These are phyloP conservation scores for Piscicola geometra DNA, from an alignment of 2,888 invertebrate species.

Conservation along the genomic window DNA sequence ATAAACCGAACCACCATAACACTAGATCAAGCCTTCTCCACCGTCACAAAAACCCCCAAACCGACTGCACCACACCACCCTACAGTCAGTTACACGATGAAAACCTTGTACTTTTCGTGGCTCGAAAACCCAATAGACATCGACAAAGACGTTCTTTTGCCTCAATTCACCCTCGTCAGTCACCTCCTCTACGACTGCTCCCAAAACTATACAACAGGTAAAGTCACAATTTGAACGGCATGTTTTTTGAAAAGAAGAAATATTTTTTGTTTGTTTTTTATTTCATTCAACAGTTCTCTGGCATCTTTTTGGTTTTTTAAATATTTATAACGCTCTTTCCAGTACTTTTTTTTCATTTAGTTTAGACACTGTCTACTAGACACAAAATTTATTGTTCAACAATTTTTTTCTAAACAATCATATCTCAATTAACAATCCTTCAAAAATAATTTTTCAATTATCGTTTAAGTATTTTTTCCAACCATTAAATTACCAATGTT, in stretches of 20 bases:
- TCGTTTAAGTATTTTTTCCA: too few species aligned
- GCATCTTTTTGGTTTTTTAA: too few species aligned
- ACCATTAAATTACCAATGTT: too few species aligned
- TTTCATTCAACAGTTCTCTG: too few species aligned
- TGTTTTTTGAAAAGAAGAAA: not conserved
- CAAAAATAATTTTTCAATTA: not conserved
- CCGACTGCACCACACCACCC: not conserved
- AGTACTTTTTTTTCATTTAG: too few species aligned
- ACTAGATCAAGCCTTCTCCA: too few species aligned
- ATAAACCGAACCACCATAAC: too few species aligned
- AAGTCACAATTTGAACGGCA: not conserved
- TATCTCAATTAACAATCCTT: too few species aligned
- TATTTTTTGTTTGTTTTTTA: not conserved
- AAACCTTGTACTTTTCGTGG: constrained; percentile 42
- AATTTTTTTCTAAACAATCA: too few species aligned
- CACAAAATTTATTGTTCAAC: too few species aligned
- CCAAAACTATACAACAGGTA: constrained; percentile 44
- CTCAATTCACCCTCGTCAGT: constrained; percentile 40
- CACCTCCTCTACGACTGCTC: constrained; percentile 44
- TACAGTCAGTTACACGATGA: constrained; percentile 44
- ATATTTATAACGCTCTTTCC: too few species aligned
- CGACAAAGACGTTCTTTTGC: constrained; percentile 39
- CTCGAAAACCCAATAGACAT: constrained; percentile 41
- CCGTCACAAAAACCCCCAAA: too few species aligned
- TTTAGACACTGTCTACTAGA: not conserved